Base-by-base conservation (phyloP, 2,888 invertebrate genomes). In the Odiellus spinosus region DNA sequence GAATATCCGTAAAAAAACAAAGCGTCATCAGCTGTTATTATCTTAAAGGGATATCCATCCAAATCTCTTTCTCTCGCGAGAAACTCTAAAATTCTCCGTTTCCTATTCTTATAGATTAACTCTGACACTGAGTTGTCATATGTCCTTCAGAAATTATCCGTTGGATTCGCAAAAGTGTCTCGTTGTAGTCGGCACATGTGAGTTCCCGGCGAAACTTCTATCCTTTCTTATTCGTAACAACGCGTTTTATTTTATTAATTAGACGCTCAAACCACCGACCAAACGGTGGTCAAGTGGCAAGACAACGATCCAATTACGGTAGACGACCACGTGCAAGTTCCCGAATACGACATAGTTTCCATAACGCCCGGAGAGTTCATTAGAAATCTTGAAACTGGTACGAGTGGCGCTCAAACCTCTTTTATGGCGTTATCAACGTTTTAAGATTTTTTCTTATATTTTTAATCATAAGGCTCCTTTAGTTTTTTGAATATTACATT, bases 121-220 rank as follows among this genome's bases (percentile, higher is more conserved):
- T 4, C 50, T 59, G 39, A 55, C 47, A 42, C 50, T 59, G 33
- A 49, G 59, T 14, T 59, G 59, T 39, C 52, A 57, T 44, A 54
- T 59, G 54, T 45, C 54, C 14, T 55, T 59, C 39, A 45, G 53
- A 35, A 47, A 53, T 18, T 59, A 54, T 51, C 59, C 59, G 8
- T 49, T 59, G 47, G 59, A 59, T 48, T 51, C 53, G 14, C 59
- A 59, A 47, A 40, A 44, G 40, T 59, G 59, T 46, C 47, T 48
- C 46, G 47, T 56, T 1, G 44, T 52, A 18, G 47, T 59, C 8
- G 50, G 57, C 8, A 52, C 58, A 21, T 59, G 59, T 59, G 52
- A 57, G 59, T 54, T n/a, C n/a, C n/a, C n/a, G n/a, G 47, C 11
- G 8, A 19, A 41, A 11, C 17, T 41, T 35, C 10, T 45, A 4